Conservation (phyloP, 2,888 invertebrate species). For the Scaptodrosophila latifasciaeformis region DNA sequence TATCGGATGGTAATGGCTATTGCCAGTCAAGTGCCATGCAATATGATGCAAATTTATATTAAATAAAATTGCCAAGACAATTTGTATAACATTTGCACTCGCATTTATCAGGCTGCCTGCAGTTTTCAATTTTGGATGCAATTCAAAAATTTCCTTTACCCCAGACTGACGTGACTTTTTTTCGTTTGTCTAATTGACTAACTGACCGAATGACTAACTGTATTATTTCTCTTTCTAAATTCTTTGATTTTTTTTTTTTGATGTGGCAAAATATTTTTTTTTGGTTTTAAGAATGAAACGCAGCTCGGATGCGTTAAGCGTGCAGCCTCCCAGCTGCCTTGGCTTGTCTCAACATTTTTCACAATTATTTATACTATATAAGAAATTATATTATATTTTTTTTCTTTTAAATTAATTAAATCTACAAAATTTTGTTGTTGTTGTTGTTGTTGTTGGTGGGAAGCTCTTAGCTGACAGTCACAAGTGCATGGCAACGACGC, state of each 20-base stretch:
- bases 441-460: conserved; percentile 30
- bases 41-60: conserved; percentile 10
- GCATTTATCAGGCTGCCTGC: not conserved
- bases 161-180: not conserved
- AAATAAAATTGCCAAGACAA: not conserved
- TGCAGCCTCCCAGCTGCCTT: conserved; percentile 56
- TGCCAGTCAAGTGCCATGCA: not conserved
- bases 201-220: no score
- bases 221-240: no score
- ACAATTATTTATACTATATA: conserved; percentile 15
- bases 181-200: no score
- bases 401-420: conserved; percentile 3
- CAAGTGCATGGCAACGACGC: conserved; percentile 52
- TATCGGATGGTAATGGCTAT: conserved; percentile 21
- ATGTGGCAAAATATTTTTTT: conserved; percentile 11
- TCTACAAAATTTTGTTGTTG: conserved; percentile 20
- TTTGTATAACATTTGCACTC: not conserved
- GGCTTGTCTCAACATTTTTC: conserved; percentile 48
- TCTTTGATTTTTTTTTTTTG: no score
- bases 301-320: conserved; percentile 37
- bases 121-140: conserved; percentile 33
- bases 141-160: conserved; percentile 45
- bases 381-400: conserved; percentile 52
- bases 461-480: conserved; percentile 67
- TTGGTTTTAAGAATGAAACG: conserved; percentile 27